Evolutionary conservation across 2,797 vertebrate genomes (phyloP).

Genomic region (Ptychadena robeensis): DNA sequence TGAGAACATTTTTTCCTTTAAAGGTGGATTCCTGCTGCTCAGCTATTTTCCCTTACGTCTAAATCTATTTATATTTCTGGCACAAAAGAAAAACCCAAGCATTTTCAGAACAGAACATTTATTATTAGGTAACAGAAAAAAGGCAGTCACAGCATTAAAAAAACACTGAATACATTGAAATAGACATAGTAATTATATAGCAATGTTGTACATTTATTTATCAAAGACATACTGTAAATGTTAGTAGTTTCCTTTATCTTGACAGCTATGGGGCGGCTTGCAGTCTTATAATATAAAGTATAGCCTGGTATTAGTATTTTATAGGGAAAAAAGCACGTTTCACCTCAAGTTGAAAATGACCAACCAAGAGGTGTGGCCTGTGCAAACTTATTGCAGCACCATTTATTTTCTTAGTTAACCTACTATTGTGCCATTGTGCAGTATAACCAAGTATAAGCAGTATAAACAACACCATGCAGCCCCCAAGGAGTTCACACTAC

Average conservation of each 20-base stretch:
- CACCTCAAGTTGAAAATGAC: no score
- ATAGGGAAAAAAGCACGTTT: no score
- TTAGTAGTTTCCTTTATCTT: background rate
- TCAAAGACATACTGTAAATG: background rate
- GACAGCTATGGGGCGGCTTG: background rate
- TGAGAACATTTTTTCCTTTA: conserved; percentile 72
- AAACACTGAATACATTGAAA: background rate
- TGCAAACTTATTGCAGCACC: no score
- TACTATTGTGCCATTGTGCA: no score
- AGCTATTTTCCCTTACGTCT: conserved; percentile 63
- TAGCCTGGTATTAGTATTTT: background rate
- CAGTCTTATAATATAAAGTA: background rate
- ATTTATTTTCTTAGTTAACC: no score
- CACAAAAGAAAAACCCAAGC: conserved; percentile 60
- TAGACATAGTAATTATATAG: background rate
- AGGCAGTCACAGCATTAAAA: background rate
- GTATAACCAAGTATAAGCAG: no score
- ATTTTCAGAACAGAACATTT: conserved; percentile 60
- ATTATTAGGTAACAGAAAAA: conserved; percentile 58
- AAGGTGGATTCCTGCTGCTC: conserved; percentile 66
- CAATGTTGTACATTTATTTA: background rate
- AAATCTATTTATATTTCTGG: conserved; percentile 68
- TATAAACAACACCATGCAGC: no score
- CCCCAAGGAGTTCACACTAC: no score
- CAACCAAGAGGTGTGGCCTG: no score